These are phyloP conservation scores for Eremophila alpestris DNA, from an alignment of 2,797 vertebrate species.

Conservation along the genomic window DNA sequence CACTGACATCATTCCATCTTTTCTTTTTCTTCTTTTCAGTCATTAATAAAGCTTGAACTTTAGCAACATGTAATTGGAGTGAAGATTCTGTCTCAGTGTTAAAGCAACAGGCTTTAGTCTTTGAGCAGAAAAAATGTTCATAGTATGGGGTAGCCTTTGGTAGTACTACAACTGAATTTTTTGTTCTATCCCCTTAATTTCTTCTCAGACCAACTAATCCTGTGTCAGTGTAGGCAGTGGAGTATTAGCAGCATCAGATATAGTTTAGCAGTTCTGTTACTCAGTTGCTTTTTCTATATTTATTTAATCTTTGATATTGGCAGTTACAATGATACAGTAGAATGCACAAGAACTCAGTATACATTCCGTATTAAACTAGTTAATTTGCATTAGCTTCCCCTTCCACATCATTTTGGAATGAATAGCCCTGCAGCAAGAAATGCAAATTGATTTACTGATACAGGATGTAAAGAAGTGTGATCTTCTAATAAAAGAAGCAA, in stretches of 20 bases:
- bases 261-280: neutral
- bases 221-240: neutral
- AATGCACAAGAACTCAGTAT: neutral
- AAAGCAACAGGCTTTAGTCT: neutral
- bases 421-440: neutral
- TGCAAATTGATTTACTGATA: neutral
- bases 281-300: neutral
- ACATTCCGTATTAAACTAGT: neutral
- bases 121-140: neutral
- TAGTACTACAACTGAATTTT: neutral
- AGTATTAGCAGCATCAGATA: neutral
- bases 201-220: neutral
- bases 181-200: neutral
- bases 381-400: neutral
- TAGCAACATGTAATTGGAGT: fast-evolving
- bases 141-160: neutral
- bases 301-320: neutral
- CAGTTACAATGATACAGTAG: neutral
- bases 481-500: neutral
- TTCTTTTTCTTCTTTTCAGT: neutral
- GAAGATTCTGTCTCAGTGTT: neutral
- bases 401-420: neutral
- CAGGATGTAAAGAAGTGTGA: neutral
- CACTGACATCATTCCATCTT: neutral
- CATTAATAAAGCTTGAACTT: neutral